A percentile compares a stretch with the other conserved stretches of the same genome.
phyloP scores from a whole-genome alignment of 2,797 vertebrate species.

The Threskiornis aethiopicus region DNA sequence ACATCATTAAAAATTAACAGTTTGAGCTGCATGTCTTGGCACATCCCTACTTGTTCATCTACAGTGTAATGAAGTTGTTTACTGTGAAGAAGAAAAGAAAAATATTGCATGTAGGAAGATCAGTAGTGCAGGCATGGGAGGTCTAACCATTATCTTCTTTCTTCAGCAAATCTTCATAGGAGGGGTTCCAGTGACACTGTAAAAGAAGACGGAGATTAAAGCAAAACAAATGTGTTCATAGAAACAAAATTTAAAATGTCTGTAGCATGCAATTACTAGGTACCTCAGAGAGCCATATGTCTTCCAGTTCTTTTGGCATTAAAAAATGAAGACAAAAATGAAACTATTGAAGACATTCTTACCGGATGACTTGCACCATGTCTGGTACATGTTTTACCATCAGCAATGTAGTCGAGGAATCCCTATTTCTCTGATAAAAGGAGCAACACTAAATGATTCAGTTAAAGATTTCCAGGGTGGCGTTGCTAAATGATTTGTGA shows the following conservation, averaged over 20 bases:
- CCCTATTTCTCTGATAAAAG: neutral
- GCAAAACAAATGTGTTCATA: neutral
- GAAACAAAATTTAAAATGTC: neutral
- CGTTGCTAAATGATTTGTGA: neutral
- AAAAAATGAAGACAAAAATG: neutral
- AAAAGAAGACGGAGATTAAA: neutral
- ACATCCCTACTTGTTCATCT: neutral
- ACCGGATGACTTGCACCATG: neutral
- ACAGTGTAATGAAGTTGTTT: neutral
- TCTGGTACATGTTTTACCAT: neutral
- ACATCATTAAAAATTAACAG: neutral
- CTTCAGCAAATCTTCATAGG: neutral
- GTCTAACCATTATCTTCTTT: neutral
- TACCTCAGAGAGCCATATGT: neutral
- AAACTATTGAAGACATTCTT: neutral
- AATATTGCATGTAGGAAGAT: neutral
- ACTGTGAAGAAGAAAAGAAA: neutral
- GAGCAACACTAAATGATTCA: neutral
- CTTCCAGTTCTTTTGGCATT: neutral
- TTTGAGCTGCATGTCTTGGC: neutral
- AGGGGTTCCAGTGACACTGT: neutral
- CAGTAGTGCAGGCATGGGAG: neutral
- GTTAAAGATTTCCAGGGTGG: neutral
- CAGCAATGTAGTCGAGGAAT: neutral
- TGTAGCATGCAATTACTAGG: neutral